Evolutionary conservation across 1,140 invertebrate genomes (phyloP).

Genomic region (Cotesia vestalis): DNA sequence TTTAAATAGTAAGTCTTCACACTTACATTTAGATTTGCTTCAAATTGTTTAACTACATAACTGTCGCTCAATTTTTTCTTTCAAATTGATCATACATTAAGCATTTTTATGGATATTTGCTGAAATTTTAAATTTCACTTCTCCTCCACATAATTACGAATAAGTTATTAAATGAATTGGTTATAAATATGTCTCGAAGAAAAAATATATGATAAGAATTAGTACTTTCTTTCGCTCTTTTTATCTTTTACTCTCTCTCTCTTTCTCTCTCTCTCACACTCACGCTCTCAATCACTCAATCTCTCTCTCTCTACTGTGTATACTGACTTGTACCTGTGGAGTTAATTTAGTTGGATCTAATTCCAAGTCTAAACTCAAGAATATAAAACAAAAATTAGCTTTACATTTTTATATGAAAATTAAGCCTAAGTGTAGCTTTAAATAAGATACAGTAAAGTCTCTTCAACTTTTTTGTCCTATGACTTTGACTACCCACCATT

Average conservation of each 20-base stretch:
- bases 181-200: slow-evolving; percentile 41
- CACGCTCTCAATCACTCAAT: too few species aligned
- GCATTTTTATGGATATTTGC: slow-evolving; percentile 4
- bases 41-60: neutral
- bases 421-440: too few species aligned
- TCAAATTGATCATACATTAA: neutral
- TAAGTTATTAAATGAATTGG: slow-evolving; percentile 42
- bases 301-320: slow-evolving; percentile 2
- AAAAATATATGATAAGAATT: slow-evolving; percentile 30
- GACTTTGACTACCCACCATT: too few species aligned
- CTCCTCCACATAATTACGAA: slow-evolving; percentile 33
- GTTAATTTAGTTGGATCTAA: too few species aligned
- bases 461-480: too few species aligned
- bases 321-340: too few species aligned
- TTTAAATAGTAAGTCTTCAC: neutral
- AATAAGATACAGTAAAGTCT: too few species aligned
- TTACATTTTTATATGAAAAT: too few species aligned
- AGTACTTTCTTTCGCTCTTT: slow-evolving; percentile 24
- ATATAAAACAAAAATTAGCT: too few species aligned
- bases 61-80: neutral
- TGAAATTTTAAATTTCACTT: slow-evolving; percentile 2
- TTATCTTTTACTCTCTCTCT: slow-evolving; percentile 20
- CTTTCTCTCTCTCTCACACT: neutral
- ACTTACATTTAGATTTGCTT: neutral
- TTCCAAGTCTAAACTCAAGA: too few species aligned